Base-by-base conservation (phyloP, 37 sponge, comb jelly and placozoan species). In the Eunapius fragilis region DNA sequence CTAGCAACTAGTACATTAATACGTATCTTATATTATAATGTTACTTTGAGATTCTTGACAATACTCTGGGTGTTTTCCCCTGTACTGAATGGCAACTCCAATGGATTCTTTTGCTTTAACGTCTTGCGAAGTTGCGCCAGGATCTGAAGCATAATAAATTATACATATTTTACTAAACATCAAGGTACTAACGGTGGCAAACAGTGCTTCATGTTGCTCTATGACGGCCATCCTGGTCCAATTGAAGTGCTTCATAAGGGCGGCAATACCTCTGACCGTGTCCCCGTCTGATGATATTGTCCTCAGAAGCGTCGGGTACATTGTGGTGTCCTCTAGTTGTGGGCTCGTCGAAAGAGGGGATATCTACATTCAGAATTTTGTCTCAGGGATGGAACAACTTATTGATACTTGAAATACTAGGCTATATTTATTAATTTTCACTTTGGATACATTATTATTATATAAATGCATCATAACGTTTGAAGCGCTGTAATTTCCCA, bases 201-300 rank as follows among this genome's bases (percentile, higher is more conserved):
- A 90, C 3, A 90, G 23, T 23, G 37, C 12, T 36, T 81, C 80
- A 47, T 83, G 76, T 47, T 90, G 80, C 19, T 83, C 69, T 37
- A 94, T 84, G 3, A 90, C 71, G 49, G 86, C 91, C 6, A 94
- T 26, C 41, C 85, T 50, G 11, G 80, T 71, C 94, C 94, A 94
- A n/a, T 68, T 38, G 37, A 80, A 90, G 0, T 47, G 22, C 45
- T 0, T 11, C 73, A 94, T 88, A 24, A 90, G 79, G 5, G 75
- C 37, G 9, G 79, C 71, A 3, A 82, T 76, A 12, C 81, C 86
- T 4, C 1, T 47, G 9, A 87, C 85, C 30, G 70, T 78, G 24
- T 81, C 72, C 2, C 25, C 73, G 67, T 94, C 94, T 34, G 92
- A 94, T 3, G 94, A 82, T 2, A 90, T 74, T 13, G 88, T 69